A percentile compares a stretch with the other conserved stretches of the same genome.
Conservation (phyloP, 2,113 vertebrate genomes). For the Craseonycteris thonglongyai region DNA sequence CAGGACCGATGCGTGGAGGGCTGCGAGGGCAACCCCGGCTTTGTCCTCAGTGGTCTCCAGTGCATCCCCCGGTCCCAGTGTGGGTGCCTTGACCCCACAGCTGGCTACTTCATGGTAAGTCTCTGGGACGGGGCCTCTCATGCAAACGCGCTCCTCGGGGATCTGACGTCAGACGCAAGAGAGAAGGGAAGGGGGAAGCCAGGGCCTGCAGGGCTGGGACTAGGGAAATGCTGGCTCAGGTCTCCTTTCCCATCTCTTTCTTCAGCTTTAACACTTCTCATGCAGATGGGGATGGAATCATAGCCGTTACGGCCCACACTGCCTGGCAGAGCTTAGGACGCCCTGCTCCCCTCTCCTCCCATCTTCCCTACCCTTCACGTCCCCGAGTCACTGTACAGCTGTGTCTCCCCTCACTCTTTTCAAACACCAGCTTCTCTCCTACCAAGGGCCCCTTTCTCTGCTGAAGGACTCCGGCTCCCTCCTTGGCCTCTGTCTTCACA, state of each 20-base stretch:
- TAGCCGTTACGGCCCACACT: background rate
- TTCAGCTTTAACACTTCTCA: background rate
- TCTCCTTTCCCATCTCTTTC: background rate
- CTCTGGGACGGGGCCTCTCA: background rate
- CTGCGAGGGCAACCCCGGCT: conserved; percentile 72
- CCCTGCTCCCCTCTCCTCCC: background rate
- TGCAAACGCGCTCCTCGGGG: background rate
- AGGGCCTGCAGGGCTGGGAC: background rate
- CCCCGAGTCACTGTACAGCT: background rate
- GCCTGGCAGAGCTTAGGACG: background rate
- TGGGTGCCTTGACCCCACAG: conserved; percentile 51
- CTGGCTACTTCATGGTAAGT: conserved; percentile 60
- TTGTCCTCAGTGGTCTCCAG: conserved; percentile 67
- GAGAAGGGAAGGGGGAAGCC: accelerated
- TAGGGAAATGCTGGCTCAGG: background rate
- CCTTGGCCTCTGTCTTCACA: background rate
- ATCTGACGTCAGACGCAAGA: background rate
- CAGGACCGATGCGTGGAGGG: conserved; percentile 57
- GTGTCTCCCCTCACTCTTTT: background rate
- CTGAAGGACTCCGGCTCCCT: background rate
- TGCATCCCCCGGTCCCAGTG: conserved; percentile 66
- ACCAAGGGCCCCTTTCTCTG: background rate
- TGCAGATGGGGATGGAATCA: background rate
- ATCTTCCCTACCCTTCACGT: background rate
- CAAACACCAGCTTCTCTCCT: background rate